Evolutionary conservation across 2,113 vertebrate species (phyloP).

Genomic region (Plecotus auritus): DNA sequence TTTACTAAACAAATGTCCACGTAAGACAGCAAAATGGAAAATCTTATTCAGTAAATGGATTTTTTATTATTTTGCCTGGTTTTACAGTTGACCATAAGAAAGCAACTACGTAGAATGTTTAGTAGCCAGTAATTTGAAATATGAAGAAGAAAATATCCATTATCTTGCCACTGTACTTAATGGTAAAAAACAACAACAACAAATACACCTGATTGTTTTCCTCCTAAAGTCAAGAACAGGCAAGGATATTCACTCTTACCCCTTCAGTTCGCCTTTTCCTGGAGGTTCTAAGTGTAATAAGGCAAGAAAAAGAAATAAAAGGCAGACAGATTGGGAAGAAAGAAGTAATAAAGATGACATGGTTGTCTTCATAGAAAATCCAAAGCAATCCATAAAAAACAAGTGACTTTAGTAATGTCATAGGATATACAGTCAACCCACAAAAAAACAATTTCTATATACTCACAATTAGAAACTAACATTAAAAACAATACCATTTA

Average conservation of each 20-base stretch:
- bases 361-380: not conserved
- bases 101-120: not conserved
- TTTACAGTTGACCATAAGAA: not conserved
- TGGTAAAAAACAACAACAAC: not conserved
- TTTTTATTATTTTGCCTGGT: conserved; percentile 26
- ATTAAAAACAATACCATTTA: not conserved
- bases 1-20: not conserved
- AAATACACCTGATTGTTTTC: not conserved
- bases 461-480: not conserved
- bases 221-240: not conserved
- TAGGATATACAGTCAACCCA: not conserved
- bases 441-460: conserved; percentile 2
- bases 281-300: conserved; percentile 3
- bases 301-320: not conserved
- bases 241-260: not conserved
- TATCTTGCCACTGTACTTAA: not conserved
- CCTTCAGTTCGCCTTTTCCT: not conserved
- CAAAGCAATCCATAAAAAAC: not conserved
- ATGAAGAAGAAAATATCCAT: not conserved
- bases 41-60: not conserved
- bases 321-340: not conserved
- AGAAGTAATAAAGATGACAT: not conserved
- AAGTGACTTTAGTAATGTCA: not conserved
- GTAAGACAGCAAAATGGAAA: not conserved
- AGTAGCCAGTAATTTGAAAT: conserved; percentile 8